Evolutionary conservation across 2,113 vertebrate genomes (phyloP).

Genomic region (Cariama cristata): DNA sequence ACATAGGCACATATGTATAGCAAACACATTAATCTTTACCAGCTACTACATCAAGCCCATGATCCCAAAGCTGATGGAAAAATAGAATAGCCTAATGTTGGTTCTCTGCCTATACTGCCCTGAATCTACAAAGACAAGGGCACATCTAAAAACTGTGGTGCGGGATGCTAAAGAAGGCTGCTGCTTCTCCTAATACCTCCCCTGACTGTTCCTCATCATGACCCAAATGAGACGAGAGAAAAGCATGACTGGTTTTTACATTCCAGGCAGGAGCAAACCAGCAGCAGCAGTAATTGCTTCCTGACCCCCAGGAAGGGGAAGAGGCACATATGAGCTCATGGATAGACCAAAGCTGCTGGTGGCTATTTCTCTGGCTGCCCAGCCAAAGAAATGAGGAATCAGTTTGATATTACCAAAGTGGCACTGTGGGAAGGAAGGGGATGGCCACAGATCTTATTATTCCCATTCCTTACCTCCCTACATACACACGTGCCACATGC

Average conservation of each 20-base stretch:
- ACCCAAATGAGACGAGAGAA: not conserved
- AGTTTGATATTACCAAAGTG: not conserved
- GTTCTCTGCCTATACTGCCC: not conserved
- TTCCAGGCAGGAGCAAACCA: not conserved
- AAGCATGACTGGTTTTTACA: not conserved
- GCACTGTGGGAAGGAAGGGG: not conserved
- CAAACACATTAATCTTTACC: not conserved
- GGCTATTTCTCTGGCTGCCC: not conserved
- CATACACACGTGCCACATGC: accelerated
- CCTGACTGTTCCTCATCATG: not conserved
- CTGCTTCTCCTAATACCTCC: not conserved
- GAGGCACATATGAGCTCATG: not conserved
- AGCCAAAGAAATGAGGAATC: not conserved
- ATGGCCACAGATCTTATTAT: not conserved
- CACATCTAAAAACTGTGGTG: not conserved
- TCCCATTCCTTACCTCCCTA: not conserved
- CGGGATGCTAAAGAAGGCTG: not conserved
- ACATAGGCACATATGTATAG: not conserved
- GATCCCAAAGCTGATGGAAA: not conserved
- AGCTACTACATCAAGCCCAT: not conserved
- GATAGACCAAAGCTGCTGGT: not conserved
- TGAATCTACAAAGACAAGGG: not conserved
- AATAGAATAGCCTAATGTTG: accelerated
- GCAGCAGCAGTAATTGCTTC: not conserved
- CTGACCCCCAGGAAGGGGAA: not conserved